These are phyloP conservation scores for Parochlus steinenii DNA, from an alignment of 2,888 invertebrate species.

Conservation along the genomic window DNA sequence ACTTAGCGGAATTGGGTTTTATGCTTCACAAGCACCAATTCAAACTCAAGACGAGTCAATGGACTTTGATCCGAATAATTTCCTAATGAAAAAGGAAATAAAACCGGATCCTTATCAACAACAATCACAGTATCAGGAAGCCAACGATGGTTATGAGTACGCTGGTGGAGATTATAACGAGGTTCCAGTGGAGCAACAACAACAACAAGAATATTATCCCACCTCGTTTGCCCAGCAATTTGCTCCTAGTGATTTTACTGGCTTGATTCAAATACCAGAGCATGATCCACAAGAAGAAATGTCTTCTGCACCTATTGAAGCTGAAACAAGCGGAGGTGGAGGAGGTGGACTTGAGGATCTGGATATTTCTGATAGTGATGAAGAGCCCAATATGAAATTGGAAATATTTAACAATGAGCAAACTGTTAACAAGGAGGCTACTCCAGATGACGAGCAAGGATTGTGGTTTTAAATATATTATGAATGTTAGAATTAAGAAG, in stretches of 20 bases:
- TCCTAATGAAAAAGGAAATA: constrained; percentile 42
- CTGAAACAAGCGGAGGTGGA: constrained; percentile 7
- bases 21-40: constrained; percentile 34
- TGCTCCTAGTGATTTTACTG: not conserved
- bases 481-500: too few relatives aligned
- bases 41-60: constrained; percentile 46
- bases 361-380: constrained; percentile 63
- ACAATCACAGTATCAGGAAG: constrained; percentile 18
- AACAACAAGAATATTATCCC: constrained; percentile 1
- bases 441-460: constrained; percentile 14
- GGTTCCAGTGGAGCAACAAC: constrained; percentile 4
- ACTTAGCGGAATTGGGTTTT: constrained; percentile 47
- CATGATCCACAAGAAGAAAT: constrained; percentile 3
- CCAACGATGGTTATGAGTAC: constrained; percentile 17
- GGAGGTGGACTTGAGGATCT: constrained; percentile 55
- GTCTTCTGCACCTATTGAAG: constrained; percentile 12
- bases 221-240: not conserved
- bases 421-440: constrained; percentile 10
- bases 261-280: constrained; percentile 2
- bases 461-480: constrained; percentile 16
- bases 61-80: constrained; percentile 65
- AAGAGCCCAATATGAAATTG: constrained; percentile 32
- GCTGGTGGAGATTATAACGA: constrained; percentile 6
- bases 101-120: constrained; percentile 17
- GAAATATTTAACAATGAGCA: constrained; percentile 15